Evolutionary conservation across 2,888 invertebrate genomes (phyloP), one percentile per base, ranked within the genome.

Genomic region (Ectemnius cavifrons): DNA sequence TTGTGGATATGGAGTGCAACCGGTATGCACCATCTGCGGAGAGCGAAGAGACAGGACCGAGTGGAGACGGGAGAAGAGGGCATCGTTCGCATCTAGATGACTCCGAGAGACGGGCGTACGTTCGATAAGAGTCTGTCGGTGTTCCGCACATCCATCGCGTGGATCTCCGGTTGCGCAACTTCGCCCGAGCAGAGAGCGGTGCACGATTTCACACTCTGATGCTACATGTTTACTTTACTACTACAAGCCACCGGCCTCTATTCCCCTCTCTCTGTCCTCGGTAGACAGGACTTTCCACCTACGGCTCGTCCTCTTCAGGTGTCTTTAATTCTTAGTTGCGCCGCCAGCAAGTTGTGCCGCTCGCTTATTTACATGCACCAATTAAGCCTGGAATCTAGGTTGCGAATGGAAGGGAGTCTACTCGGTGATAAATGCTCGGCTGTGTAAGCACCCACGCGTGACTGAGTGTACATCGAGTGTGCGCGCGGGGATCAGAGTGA

Each of bases 1-100:
- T 81, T 79, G 72, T 70, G 64, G 75, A 72, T 66, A 37, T 37
- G 37, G 37, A 65, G 66, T 60, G 71, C 62, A 75, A 69, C 72
- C 68, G 69, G 73, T 77, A 64, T 60, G 60, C 61, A 61, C 49
- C 49, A 60, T 73, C 65, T 49, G 65, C 66, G 61, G 66, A 64
- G 45, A 71, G 47, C 57, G 18, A 11, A 23, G 23, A 23, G 23
- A 23, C 23, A 23, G 23, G 23, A 23, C 23, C 23, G 63, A 14
- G 8, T 37, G 37, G 37, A 37, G 37, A 37, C 37, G 8, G 37
- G 37, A 18, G 16, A 28, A 13, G 5, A 5, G 23, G 18, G 14
- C 13, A 45, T 56, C 63, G 63, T 23, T n/a, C 49, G n/a, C 62
- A 52, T 52, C 37, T 37, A 56, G 71, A 61, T 65, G 64, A 49